phyloP scores from a whole-genome alignment of 2,797 vertebrate genomes.

The Benthosema pterotum region DNA sequence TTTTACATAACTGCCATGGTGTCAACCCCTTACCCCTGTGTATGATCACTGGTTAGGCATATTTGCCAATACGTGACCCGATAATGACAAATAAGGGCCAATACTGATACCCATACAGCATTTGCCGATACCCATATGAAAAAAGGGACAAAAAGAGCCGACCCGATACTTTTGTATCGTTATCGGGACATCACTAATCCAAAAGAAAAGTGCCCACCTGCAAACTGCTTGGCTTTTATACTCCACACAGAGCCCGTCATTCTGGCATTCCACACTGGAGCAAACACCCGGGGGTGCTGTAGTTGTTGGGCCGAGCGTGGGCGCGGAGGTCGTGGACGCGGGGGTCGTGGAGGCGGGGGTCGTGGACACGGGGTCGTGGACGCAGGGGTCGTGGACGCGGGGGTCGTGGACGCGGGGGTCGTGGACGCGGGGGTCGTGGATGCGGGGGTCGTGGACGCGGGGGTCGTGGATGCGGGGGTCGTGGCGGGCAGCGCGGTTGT shows the following conservation, averaged over 20 bases:
- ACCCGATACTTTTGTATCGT: no score
- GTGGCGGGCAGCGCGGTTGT: neutral
- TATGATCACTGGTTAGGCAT: no score
- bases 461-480: rapidly evolving
- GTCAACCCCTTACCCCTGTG: no score
- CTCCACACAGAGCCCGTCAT: constrained; percentile 79
- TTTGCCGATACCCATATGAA: no score
- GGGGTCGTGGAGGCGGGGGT: rapidly evolving
- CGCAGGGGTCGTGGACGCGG: neutral
- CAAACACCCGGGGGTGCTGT: constrained; percentile 44
- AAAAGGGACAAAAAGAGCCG: no score
- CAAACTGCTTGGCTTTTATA: constrained; percentile 60
- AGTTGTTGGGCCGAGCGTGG: neutral
- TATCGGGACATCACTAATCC: no score
- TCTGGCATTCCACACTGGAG: constrained; percentile 72
- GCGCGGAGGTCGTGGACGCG: neutral
- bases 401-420: neutral
- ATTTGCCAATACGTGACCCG: no score
- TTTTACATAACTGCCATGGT: no score
- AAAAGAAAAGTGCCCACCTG: constrained; percentile 75
- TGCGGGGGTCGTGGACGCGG: neutral
- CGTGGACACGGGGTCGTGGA: neutral
- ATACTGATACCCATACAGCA: no score
- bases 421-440: rapidly evolving
- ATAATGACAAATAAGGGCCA: no score